These are phyloP conservation scores for Girardinus metallicus DNA, from an alignment of 2,797 vertebrate genomes.

Conservation along the genomic window DNA sequence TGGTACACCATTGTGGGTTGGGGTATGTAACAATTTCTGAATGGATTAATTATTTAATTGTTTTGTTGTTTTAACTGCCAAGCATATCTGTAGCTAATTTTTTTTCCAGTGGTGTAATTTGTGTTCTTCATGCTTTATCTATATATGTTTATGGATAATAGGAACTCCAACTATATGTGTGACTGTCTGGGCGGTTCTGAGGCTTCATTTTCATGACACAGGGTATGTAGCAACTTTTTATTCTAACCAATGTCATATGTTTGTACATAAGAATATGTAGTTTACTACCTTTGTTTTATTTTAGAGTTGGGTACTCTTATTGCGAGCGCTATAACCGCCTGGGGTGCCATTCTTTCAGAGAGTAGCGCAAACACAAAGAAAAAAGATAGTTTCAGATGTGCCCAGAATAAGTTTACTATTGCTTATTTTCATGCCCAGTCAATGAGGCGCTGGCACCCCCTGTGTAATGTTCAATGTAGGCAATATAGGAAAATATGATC, in stretches of 20 bases:
- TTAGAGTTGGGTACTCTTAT: neutral
- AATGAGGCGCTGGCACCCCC: neutral
- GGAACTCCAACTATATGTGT: constrained; percentile 96
- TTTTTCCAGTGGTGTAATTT: neutral
- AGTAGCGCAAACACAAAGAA: neutral
- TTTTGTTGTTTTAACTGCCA: neutral
- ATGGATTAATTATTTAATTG: no score
- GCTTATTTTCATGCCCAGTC: neutral
- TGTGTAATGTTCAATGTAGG: neutral
- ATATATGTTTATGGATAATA: constrained; percentile 50
- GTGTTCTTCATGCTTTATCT: neutral
- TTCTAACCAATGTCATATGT: neutral
- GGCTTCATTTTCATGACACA: constrained; percentile 90
- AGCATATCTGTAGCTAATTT: no score
- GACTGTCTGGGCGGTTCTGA: constrained; percentile 92
- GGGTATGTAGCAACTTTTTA: constrained; percentile 79
- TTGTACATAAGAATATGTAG: neutral
- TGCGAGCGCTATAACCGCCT: neutral
- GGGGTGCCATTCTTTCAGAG: neutral
- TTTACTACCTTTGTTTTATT: neutral
- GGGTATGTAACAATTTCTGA: constrained; percentile 81
- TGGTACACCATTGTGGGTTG: constrained; percentile 98
- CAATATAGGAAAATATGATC: neutral
- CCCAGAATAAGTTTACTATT: neutral
- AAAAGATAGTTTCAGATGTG: neutral